Percentiles rank a stretch among this genome's conserved stretches.
These are phyloP conservation scores for Cotesia chilonis DNA, from an alignment of 1,140 invertebrate species.

Conservation along the genomic window DNA sequence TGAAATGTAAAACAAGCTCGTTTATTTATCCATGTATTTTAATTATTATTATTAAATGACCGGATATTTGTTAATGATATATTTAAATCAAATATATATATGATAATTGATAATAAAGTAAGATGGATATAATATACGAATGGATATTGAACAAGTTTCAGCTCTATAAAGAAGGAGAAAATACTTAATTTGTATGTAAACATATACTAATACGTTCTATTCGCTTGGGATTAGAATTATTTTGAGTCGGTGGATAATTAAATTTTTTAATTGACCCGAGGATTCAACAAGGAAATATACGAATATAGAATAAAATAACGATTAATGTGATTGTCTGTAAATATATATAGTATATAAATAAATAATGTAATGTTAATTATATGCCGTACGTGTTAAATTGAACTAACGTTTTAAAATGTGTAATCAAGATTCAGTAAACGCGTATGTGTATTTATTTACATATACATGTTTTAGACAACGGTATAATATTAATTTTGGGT, in stretches of 20 bases:
- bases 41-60: neutral
- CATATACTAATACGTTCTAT: too few relatives aligned
- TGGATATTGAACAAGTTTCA: conserved; percentile 66
- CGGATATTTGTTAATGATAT: neutral
- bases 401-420: conserved; percentile 47
- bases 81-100: neutral
- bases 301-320: conserved; percentile 43
- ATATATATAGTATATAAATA: conserved; percentile 58
- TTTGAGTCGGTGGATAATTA: conserved; percentile 1
- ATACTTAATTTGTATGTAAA: neutral
- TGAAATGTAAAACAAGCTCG: too few relatives aligned
- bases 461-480: neutral
- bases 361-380: conserved; percentile 62
- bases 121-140: conserved; percentile 37
- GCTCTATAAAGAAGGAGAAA: conserved; percentile 49
- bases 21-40: conserved; percentile 10
- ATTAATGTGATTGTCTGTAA: conserved; percentile 67
- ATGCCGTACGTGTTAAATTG: conserved; percentile 65
- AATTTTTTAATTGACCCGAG: neutral
- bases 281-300: conserved; percentile 2
- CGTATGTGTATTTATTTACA: neutral
- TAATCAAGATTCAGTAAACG: too few relatives aligned
- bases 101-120: neutral
- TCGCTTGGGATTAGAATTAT: too few relatives aligned
- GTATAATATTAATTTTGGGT: neutral